Evolutionary conservation across 2,888 invertebrate species (phyloP), one percentile per base, ranked within the genome.

Genomic region (Pyrrhia umbra): DNA sequence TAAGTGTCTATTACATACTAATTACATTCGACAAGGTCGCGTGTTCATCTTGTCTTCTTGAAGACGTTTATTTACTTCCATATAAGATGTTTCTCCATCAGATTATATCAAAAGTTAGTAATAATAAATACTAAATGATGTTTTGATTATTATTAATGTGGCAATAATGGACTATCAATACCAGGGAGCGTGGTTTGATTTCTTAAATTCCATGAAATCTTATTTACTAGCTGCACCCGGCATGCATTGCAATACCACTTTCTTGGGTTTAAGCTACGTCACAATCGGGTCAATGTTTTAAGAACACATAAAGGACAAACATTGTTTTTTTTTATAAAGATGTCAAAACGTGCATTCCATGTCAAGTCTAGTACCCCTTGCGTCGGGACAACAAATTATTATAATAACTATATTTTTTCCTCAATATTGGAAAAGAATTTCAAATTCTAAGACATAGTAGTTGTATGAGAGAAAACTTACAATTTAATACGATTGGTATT

Each of bases 1-100:
- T 80, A 68, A 52, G 75, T 70, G 59, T 75, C 75, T 73, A 75
- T 80, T 72, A 80, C 80, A 77, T 75, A 77, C 69, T 78, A 72
- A 79, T 79, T 78, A 69, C 56, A 43, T 15, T 21, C 4, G 34
- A 80, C 63, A 78, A 69, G 72, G 79, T 63, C 37, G 49, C 25
- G 13, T 18, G 51, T 51, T 66, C 49, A 54, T 64, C 49, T 63
- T 49, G 63, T 68, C 30, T 65, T 57, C 15, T 10, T 58, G n/a
- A 50, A 49, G 27, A 46, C 3, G 49, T 59, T 42, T 43, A 62
- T 57, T 45, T 25, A 50, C 42, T 15, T 43, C 18, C 37, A 56
- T 65, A 40, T 20, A 37, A 56, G 46, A 23, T 37, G 56, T 40
- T 25, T 49, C 10, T 34, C 34, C n/a, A 34, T 1, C 34, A n/a